phyloP scores from a whole-genome alignment of 2,113 vertebrate species.

The Ia io region DNA sequence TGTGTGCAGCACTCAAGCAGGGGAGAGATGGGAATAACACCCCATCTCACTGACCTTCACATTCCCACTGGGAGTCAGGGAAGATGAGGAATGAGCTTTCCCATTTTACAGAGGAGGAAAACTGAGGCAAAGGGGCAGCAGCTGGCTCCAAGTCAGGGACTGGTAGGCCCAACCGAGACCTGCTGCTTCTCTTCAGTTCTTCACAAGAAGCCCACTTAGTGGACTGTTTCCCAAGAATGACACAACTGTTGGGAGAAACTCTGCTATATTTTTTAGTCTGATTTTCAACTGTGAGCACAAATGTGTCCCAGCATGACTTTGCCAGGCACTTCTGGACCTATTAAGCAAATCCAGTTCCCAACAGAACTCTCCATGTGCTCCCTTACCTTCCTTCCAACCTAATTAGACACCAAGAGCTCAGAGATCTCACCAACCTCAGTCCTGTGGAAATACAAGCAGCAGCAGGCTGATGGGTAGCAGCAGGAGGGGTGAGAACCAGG shows the following conservation, averaged over 20 bases:
- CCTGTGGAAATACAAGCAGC: neutral
- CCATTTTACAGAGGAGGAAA: neutral
- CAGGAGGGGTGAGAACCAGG: neutral
- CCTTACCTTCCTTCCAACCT: neutral
- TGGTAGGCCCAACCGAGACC: neutral
- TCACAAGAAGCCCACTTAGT: neutral
- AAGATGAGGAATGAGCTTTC: neutral
- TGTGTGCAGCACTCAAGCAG: rapidly evolving
- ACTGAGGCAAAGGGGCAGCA: neutral
- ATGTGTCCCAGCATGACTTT: neutral
- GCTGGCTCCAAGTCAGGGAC: neutral
- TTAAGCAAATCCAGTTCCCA: neutral
- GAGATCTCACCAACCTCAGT: neutral
- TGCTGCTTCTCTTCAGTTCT: neutral
- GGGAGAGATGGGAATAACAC: neutral
- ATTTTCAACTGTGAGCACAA: neutral
- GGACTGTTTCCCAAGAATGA: neutral
- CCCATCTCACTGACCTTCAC: neutral
- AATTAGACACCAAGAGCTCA: neutral
- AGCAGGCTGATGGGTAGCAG: neutral
- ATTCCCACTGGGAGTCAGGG: neutral
- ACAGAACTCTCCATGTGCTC: neutral
- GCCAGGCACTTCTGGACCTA: neutral
- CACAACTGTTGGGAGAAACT: neutral
- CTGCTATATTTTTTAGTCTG: neutral